phyloP scores from a whole-genome alignment of 2,113 vertebrate species.

The zebrafish (Danio rerio) region DNA sequence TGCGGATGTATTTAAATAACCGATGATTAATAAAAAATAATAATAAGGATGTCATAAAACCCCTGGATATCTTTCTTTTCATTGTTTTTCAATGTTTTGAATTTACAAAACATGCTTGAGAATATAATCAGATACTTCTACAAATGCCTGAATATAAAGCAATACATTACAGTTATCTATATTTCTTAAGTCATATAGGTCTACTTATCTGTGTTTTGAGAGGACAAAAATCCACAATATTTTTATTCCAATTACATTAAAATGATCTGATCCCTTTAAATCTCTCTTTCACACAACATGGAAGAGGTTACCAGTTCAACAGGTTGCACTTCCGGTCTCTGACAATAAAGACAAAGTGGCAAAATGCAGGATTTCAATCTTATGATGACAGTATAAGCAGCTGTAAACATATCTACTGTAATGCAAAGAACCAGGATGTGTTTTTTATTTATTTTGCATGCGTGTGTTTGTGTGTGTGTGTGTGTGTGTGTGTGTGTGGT shows the following conservation, averaged over 20 bases:
- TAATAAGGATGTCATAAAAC: neutral
- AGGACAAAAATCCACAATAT: neutral
- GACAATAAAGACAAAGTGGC: conserved; percentile 6
- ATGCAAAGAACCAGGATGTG: conserved; percentile 18
- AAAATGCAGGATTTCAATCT: conserved; percentile 43
- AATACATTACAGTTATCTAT: neutral
- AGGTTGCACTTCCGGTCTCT: conserved; percentile 37
- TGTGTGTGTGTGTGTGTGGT: neutral
- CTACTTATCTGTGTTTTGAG: neutral
- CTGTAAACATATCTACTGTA: conserved; percentile 38
- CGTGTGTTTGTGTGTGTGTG: neutral
- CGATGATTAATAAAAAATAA: too few species aligned
- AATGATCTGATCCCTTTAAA: conserved; percentile 8
- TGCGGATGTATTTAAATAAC: too few species aligned
- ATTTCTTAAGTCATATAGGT: neutral
- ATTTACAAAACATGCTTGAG: neutral
- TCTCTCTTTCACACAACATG: conserved; percentile 24
- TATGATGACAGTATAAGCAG: conserved; percentile 26
- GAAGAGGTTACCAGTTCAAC: conserved; percentile 31
- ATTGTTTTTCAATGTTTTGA: neutral
- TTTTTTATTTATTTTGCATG: neutral
- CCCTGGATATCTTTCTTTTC: neutral
- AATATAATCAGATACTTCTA: neutral
- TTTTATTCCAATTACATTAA: conserved; percentile 14
- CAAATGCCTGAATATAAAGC: neutral